Evolutionary conservation across 2,797 vertebrate genomes (phyloP).

Genomic region (Pelodytes ibericus): DNA sequence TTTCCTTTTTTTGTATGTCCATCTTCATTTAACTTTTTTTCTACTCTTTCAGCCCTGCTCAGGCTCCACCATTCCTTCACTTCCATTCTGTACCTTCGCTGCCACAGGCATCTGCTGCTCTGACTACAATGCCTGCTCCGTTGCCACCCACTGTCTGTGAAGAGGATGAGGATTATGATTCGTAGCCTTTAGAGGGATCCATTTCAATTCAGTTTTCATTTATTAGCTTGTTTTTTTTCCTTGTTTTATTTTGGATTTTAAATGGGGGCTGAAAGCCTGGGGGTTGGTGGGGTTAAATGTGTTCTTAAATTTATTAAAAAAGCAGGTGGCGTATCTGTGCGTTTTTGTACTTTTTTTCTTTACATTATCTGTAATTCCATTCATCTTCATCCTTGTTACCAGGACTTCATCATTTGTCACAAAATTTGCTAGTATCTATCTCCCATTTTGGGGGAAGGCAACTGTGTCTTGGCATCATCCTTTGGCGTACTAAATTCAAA

Average conservation of each 20-base stretch:
- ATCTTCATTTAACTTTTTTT: background rate
- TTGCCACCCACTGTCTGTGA: conserved; percentile 41
- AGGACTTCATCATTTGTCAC: no score
- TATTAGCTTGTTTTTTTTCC: conserved; percentile 44
- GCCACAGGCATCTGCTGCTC: conserved; percentile 37
- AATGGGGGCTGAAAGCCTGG: conserved; percentile 5
- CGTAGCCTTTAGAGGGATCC: conserved; percentile 43
- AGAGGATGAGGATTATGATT: conserved; percentile 51
- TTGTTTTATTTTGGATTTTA: conserved; percentile 54
- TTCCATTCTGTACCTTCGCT: conserved; percentile 46
- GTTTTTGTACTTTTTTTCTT: background rate
- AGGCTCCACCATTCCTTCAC: conserved; percentile 44
- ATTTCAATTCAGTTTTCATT: conserved; percentile 49
- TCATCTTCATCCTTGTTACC: no score
- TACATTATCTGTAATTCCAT: background rate
- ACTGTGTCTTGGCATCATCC: no score
- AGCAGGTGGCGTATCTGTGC: conserved; percentile 21
- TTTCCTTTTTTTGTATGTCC: background rate
- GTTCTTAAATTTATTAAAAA: conserved; percentile 58
- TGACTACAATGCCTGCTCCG: conserved; percentile 48
- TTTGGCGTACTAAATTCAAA: no score
- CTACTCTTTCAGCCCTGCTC: conserved; percentile 14
- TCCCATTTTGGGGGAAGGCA: no score
- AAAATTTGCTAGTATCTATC: no score
- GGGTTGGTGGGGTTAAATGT: conserved; percentile 24